Base-by-base conservation (phyloP, 2,888 invertebrate genomes). In the Neoscelio sp. region DNA sequence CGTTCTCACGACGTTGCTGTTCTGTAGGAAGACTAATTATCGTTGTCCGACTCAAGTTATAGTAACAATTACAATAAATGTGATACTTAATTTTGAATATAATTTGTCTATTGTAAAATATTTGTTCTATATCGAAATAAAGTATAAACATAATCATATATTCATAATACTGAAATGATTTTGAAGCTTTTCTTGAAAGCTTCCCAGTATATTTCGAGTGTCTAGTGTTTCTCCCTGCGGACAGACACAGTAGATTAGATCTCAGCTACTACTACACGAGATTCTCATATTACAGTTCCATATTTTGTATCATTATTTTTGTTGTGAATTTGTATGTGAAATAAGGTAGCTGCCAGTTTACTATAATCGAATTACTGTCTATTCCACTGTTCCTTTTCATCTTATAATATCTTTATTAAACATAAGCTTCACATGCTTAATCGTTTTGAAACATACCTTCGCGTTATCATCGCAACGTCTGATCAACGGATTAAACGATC, bases 211-310 rank as follows among this genome's bases (percentile, higher is more conserved):
- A 71, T 48, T 58, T 50, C 64, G 48, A 78, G 85, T 85, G 87
- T 87, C 86, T 87, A 88, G 87, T 87, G 87, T 88, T 87, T 86
- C 87, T 85, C 83, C 85, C 85, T 83, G 85, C 82, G 85, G 84
- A 88, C 85, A 85, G 87, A 87, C 86, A 85, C 83, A 82, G 82
- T 74, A 88, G 88, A 89, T 89, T 88, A 89, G 87, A 88, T 89
- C 89, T 89, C 84, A 86, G 85, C 82, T 85, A 86, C 88, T 87
- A 85, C 88, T 85, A 87, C 85, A 86, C 85, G 85, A 88, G 86
- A 87, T 83, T 88, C 88, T 89, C 88, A 87, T 89, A 87, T 89
- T 89, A 89, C 88, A 82, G 75, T 81, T 75, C 82, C 81, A 84
- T 83, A 84, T 84, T 85, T 84, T 81, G 76, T 73, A 64, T 81